These are phyloP conservation scores for Poecilia latipinna DNA, from an alignment of 2,113 vertebrate species.

Conservation along the genomic window DNA sequence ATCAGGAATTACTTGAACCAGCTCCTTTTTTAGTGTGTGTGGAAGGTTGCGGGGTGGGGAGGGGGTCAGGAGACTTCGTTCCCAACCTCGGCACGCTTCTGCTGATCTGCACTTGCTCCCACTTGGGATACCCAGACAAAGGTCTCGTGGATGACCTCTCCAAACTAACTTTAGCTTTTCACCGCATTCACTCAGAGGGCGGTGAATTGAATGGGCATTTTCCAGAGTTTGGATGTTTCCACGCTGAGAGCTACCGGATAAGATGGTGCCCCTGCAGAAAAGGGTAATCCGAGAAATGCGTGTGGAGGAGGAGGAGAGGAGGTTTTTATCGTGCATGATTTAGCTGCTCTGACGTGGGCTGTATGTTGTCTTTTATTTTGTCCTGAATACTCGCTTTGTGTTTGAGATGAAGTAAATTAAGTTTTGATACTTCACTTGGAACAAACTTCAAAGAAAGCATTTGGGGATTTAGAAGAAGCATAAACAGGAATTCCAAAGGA, in stretches of 20 bases:
- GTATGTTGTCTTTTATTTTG: slow-evolving; percentile 31
- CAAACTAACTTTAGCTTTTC: slow-evolving; percentile 24
- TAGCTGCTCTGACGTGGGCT: slow-evolving; percentile 31
- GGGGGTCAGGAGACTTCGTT: slow-evolving; percentile 42
- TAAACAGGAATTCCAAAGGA: not conserved
- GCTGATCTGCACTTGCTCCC: slow-evolving; percentile 21
- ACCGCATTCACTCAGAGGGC: slow-evolving; percentile 1
- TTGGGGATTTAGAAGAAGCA: not conserved
- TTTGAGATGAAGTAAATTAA: slow-evolving; percentile 30
- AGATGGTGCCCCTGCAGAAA: slow-evolving; percentile 75
- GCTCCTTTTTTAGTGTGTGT: slow-evolving; percentile 22
- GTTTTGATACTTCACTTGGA: slow-evolving; percentile 31
- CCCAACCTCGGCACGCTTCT: slow-evolving; percentile 12
- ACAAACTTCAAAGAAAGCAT: not conserved
- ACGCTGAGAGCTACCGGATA: slow-evolving; percentile 51
- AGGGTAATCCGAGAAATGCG: slow-evolving; percentile 72
- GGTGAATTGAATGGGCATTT: slow-evolving; percentile 42
- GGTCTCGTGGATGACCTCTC: slow-evolving; percentile 26
- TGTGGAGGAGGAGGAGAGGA: slow-evolving; percentile 36
- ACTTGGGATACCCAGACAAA: slow-evolving; percentile 35
- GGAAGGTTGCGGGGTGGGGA: not conserved
- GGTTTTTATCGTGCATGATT: slow-evolving; percentile 35
- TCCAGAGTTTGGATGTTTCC: slow-evolving; percentile 51
- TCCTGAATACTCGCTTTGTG: not conserved
- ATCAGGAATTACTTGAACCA: slow-evolving; percentile 35